Conservation (phyloP, 2,797 vertebrate species). For the Borostomias antarcticus region DNA sequence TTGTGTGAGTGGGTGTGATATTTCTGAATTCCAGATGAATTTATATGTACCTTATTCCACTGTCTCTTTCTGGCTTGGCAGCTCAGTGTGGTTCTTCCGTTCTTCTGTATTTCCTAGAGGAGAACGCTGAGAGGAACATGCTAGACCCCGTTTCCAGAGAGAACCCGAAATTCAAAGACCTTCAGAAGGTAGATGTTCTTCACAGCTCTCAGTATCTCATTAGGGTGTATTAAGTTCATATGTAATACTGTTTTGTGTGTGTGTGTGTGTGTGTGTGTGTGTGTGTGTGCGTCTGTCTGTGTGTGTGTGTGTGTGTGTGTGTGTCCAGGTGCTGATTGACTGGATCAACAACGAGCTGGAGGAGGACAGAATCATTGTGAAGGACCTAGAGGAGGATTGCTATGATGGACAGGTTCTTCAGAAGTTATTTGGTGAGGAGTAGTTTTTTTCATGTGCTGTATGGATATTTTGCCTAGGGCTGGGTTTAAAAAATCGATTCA, state of each 20-base stretch:
- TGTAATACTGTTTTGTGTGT: background rate
- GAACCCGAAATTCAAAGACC: constrained; percentile 91
- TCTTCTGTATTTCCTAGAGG: constrained; percentile 74
- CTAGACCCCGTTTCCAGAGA: constrained; percentile 91
- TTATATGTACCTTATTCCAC: background rate
- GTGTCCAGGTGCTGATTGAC: constrained; percentile 88
- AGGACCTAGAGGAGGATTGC: constrained; percentile 93
- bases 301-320: background rate
- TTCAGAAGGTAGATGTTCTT: constrained; percentile 85
- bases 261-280: background rate
- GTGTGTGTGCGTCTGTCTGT: background rate
- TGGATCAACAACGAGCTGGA: constrained; percentile 96
- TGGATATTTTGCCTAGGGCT: no score
- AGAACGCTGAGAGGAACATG: constrained; percentile 96
- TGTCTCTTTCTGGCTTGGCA: background rate
- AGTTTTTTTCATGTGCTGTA: background rate
- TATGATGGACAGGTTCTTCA: constrained; percentile 98
- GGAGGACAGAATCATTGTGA: constrained; percentile 96
- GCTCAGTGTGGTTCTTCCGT: background rate
- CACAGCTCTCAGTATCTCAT: constrained; percentile 33
- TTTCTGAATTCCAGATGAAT: background rate
- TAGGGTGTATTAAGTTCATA: background rate
- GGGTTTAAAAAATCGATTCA: no score
- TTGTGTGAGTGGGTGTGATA: background rate
- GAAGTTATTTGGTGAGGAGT: constrained; percentile 90